Conservation (phyloP, 2,797 vertebrate species). For the Coreius guichenoti region DNA sequence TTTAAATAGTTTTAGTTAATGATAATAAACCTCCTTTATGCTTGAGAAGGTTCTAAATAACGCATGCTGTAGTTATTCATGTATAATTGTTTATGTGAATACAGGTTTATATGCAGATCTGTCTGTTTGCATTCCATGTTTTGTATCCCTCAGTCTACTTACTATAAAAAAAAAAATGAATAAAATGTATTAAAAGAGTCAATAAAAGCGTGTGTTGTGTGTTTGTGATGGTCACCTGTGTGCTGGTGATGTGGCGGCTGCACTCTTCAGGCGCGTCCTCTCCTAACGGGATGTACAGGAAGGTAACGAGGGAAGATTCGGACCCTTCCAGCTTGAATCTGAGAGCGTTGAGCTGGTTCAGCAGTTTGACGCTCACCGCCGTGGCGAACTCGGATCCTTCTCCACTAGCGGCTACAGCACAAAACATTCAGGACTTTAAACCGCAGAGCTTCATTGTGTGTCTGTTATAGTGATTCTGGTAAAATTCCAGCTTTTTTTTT, state of each 20-base stretch:
- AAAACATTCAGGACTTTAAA: background rate
- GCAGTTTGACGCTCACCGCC: slow-evolving; percentile 60
- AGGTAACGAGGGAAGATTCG: slow-evolving; percentile 82
- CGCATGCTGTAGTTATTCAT: too few relatives aligned
- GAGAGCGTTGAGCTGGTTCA: slow-evolving; percentile 87
- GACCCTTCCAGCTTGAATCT: slow-evolving; percentile 84
- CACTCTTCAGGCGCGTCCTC: slow-evolving; percentile 84
- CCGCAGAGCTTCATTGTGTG: background rate
- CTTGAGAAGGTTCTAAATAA: too few relatives aligned
- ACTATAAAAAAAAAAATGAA: too few relatives aligned
- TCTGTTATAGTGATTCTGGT: too few relatives aligned
- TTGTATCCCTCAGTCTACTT: too few relatives aligned
- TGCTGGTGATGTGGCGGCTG: slow-evolving; percentile 65
- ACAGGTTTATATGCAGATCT: too few relatives aligned
- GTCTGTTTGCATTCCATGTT: too few relatives aligned
- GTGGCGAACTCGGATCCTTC: slow-evolving; percentile 5
- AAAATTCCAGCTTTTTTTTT: too few relatives aligned
- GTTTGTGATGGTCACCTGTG: slow-evolving; percentile 36
- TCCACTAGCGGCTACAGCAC: background rate
- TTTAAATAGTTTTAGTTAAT: too few relatives aligned
- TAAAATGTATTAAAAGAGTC: too few relatives aligned
- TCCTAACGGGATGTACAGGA: slow-evolving; percentile 83
- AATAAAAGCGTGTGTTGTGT: background rate
- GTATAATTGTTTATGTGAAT: too few relatives aligned
- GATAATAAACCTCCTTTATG: too few relatives aligned